These are phyloP conservation scores for Emydoidea blandingii DNA, from an alignment of 2,797 vertebrate species.

Conservation along the genomic window DNA sequence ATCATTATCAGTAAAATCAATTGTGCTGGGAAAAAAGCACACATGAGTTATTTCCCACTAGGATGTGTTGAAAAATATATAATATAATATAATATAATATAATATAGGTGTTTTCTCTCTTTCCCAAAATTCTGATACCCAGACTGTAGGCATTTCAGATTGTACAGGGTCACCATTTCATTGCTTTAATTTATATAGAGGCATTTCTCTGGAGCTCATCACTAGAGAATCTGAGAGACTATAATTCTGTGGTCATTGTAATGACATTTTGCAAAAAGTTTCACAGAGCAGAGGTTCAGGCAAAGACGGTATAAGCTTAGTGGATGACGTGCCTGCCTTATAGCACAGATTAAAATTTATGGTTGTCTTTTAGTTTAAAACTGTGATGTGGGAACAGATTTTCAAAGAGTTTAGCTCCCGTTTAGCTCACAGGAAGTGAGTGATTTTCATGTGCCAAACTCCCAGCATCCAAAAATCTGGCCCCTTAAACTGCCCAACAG, in stretches of 20 bases:
- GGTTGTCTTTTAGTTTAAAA: background rate
- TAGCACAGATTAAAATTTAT: background rate
- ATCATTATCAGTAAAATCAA: conserved; percentile 37
- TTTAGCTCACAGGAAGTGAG: background rate
- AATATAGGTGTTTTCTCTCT: background rate
- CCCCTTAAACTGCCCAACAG: too few relatives aligned
- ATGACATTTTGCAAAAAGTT: background rate
- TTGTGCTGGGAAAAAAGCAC: conserved; percentile 48
- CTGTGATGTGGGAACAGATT: background rate
- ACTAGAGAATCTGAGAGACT: background rate
- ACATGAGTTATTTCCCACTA: conserved; percentile 36
- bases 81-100: background rate
- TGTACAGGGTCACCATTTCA: background rate
- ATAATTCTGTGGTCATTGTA: background rate
- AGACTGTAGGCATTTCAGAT: background rate
- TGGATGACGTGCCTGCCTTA: background rate
- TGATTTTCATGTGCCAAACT: background rate
- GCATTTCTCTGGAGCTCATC: background rate
- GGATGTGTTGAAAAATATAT: conserved; percentile 22
- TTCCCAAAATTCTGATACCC: background rate
- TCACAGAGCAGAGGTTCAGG: background rate
- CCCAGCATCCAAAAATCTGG: background rate
- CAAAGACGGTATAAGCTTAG: background rate
- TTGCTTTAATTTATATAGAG: background rate
- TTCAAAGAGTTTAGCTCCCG: background rate